Percentiles rank a stretch among this genome's conserved stretches.
Evolutionary conservation across 1,140 invertebrate species (phyloP).

Genomic region (Orius laevigatus): DNA sequence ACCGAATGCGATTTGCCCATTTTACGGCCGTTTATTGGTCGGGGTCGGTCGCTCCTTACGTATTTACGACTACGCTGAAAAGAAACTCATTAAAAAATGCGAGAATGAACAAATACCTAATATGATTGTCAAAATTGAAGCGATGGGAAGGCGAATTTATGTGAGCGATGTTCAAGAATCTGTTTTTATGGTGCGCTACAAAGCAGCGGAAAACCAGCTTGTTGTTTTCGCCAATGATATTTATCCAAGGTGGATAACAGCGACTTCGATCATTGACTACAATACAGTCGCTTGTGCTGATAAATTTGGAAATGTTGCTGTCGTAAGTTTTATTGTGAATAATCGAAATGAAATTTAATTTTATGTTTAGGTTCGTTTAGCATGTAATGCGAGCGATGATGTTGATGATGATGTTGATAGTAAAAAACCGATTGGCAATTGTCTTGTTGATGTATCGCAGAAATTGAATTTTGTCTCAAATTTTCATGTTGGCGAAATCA

Average conservation of each 20-base stretch:
- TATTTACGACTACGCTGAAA: constrained; percentile 93
- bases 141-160: constrained; percentile 83
- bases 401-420: constrained; percentile 98
- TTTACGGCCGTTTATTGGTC: constrained; percentile 81
- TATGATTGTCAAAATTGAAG: constrained; percentile 81
- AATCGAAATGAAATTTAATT: not conserved
- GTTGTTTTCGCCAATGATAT: constrained; percentile 98
- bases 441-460: constrained; percentile 92
- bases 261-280: constrained; percentile 85
- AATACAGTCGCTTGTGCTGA: constrained; percentile 92
- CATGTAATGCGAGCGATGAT: constrained; percentile 83
- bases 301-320: constrained; percentile 95
- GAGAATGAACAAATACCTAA: constrained; percentile 99
- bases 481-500: constrained; percentile 90
- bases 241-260: constrained; percentile 89
- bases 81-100: constrained; percentile 92
- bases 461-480: constrained; percentile 85
- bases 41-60: constrained; percentile 83
- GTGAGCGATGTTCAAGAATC: constrained; percentile 96
- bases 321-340: constrained; percentile 40
- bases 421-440: constrained; percentile 94
- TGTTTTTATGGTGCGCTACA: constrained; percentile 85
- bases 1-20: constrained; percentile 71
- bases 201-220: constrained; percentile 88
- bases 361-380: constrained; percentile 49